phyloP scores from a whole-genome alignment of 2,797 vertebrate species.

The Falco berigora region DNA sequence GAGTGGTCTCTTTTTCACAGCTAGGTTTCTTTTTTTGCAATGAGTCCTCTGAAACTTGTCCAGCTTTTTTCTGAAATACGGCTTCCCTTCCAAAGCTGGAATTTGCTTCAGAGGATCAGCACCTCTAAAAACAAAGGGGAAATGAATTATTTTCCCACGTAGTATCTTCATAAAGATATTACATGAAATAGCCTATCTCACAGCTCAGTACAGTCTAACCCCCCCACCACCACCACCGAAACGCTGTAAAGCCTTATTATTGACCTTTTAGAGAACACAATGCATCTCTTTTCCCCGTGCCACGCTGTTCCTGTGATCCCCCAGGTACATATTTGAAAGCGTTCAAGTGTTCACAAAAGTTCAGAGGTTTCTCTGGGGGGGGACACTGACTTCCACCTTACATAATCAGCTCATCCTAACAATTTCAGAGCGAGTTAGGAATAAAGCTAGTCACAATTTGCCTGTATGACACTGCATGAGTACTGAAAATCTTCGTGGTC shows the following conservation, averaged over 20 bases:
- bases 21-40: not conserved
- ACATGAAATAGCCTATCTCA: not conserved
- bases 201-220: not conserved
- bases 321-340: not conserved
- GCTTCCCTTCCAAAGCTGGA: not conserved
- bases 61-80: not conserved
- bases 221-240: too few relatives aligned
- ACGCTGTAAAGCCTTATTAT: not conserved
- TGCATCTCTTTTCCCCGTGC: not conserved
- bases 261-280: fast-evolving
- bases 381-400: not conserved
- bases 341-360: not conserved
- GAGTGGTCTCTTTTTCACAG: not conserved
- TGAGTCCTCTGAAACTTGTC: not conserved
- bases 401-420: not conserved
- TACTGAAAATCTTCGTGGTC: not conserved
- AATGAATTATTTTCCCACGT: not conserved
- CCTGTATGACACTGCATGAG: not conserved
- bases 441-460: not conserved
- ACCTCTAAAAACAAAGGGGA: not conserved
- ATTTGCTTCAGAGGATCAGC: not conserved
- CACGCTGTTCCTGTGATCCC: not conserved
- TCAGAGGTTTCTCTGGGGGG: not conserved
- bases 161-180: not conserved
- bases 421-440: not conserved